phyloP scores from a whole-genome alignment of 1,140 invertebrate species.

The Potamilus streckersoni region DNA sequence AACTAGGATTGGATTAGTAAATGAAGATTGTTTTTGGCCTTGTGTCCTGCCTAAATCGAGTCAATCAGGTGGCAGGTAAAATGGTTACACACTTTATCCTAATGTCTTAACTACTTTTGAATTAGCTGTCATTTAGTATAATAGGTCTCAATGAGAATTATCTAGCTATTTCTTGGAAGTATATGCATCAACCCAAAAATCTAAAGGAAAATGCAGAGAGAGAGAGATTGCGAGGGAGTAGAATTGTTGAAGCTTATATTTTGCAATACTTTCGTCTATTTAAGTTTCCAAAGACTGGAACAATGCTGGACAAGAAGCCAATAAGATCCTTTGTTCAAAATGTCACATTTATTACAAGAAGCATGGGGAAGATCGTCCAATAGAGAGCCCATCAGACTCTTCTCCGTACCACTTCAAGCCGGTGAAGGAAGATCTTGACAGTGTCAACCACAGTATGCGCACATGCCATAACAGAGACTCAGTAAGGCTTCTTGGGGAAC shows the following conservation, averaged over 20 bases:
- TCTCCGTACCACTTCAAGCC: constrained; percentile 78
- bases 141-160: too few relatives aligned
- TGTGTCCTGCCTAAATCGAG: too few relatives aligned
- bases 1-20: too few relatives aligned
- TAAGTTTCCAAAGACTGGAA: constrained; percentile 80
- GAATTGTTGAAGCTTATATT: not conserved
- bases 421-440: constrained; percentile 74
- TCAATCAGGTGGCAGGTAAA: too few relatives aligned
- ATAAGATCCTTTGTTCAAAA: constrained; percentile 79
- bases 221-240: not conserved
- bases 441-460: constrained; percentile 73
- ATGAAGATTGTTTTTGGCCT: too few relatives aligned
- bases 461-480: constrained; percentile 67
- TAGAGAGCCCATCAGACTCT: constrained; percentile 48
- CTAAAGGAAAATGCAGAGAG: not conserved
- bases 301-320: constrained; percentile 79
- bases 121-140: too few relatives aligned
- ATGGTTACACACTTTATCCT: too few relatives aligned
- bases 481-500: constrained; percentile 30
- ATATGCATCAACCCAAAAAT: too few relatives aligned
- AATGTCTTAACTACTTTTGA: too few relatives aligned
- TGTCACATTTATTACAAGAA: constrained; percentile 86
- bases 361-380: constrained; percentile 76
- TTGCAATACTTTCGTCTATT: constrained; percentile 28
- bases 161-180: too few relatives aligned